phyloP scores from a whole-genome alignment of 2,113 vertebrate species.

The Sinocyclocheilus maitianheensis region DNA sequence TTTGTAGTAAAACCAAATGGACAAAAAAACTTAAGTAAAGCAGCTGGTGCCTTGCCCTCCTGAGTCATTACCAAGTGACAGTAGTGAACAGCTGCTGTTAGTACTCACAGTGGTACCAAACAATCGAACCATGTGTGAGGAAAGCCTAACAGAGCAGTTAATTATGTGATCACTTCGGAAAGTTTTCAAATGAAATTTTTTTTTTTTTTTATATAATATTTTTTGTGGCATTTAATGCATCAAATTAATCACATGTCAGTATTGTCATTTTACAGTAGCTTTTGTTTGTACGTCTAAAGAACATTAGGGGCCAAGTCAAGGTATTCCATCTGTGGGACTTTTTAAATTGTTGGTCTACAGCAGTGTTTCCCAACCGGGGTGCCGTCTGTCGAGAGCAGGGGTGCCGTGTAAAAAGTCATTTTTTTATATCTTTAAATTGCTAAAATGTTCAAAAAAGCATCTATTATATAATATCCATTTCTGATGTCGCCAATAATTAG shows the following conservation, averaged over 20 bases:
- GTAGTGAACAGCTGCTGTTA: constrained; percentile 17
- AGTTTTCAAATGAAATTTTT: not conserved
- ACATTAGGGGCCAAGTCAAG: too few species aligned
- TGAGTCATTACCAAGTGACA: constrained; percentile 20
- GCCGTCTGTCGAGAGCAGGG: too few species aligned
- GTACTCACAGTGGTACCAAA: not conserved
- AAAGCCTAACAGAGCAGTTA: constrained; percentile 6
- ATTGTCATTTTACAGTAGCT: too few species aligned
- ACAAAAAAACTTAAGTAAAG: not conserved
- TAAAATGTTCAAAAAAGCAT: too few species aligned
- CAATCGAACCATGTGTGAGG: constrained; percentile 7
- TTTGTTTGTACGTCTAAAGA: not conserved
- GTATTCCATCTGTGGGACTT: not conserved
- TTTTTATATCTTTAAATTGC: too few species aligned
- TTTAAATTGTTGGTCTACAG: not conserved
- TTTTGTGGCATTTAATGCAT: too few species aligned
- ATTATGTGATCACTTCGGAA: not conserved
- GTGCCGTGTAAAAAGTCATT: too few species aligned
- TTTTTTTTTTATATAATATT: not conserved
- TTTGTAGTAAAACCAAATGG: not conserved
- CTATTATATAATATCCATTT: too few species aligned
- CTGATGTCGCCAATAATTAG: too few species aligned
- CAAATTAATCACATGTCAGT: too few species aligned
- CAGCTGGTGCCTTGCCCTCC: constrained; percentile 9
- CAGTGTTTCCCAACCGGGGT: too few species aligned